Conservation (phyloP, 2,888 invertebrate genomes). For the Drosophila prostipennis region DNA sequence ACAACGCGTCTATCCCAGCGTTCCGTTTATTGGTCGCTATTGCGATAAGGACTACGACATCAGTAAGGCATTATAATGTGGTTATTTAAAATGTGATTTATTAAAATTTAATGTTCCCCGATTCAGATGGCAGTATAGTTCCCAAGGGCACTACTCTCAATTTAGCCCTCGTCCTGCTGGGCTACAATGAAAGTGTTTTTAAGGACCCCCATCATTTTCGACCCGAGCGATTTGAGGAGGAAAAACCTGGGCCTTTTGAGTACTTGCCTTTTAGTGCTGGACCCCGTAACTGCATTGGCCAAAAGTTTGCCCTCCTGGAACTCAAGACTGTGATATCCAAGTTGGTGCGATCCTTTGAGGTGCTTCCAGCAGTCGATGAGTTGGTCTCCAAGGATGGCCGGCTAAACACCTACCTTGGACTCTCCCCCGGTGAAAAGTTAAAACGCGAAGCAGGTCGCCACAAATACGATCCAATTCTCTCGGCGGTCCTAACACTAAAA, state of each 20-base stretch:
- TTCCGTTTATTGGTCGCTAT: constrained; percentile 76
- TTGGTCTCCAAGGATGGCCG: constrained; percentile 72
- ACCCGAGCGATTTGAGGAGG: constrained; percentile 86
- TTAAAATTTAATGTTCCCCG: too few species aligned
- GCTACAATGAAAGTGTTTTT: constrained; percentile 77
- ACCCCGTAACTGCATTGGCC: constrained; percentile 87
- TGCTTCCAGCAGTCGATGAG: constrained; percentile 79
- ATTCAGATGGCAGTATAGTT: constrained; percentile 76
- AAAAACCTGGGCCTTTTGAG: constrained; percentile 84
- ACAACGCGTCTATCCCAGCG: constrained; percentile 81
- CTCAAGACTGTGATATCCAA: constrained; percentile 86
- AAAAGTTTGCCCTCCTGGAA: constrained; percentile 86
- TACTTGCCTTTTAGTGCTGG: constrained; percentile 88
- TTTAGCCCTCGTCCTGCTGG: constrained; percentile 71
- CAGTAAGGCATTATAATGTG: constrained; percentile 18
- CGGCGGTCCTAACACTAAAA: constrained; percentile 85
- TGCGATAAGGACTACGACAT: constrained; percentile 78
- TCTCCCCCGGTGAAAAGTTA: constrained; percentile 47
- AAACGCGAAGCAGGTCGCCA: constrained; percentile 51
- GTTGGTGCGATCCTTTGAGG: constrained; percentile 85
- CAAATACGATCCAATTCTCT: constrained; percentile 83
- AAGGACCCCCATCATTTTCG: constrained; percentile 79
- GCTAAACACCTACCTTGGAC: constrained; percentile 63
- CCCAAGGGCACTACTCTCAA: constrained; percentile 73
- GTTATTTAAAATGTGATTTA: too few species aligned